Conservation (phyloP, 2,888 invertebrate species). For the Platycheirus rosarum region DNA sequence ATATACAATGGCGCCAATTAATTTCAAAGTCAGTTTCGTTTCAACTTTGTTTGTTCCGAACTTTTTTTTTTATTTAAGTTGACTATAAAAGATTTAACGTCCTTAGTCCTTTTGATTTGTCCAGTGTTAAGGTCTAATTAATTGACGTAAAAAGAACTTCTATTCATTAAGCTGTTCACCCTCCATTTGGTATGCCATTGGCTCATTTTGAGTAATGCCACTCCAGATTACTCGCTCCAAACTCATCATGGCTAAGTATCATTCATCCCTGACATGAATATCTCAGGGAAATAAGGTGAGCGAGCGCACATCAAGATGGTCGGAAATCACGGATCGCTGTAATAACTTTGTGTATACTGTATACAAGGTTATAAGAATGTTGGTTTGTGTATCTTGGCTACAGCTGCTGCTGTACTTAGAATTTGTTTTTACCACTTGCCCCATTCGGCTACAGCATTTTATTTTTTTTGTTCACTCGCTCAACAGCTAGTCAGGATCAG, state of each 20-base stretch:
- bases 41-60: background rate
- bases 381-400: constrained; percentile 38
- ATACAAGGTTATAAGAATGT: constrained; percentile 7
- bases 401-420: constrained; percentile 32
- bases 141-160: constrained; percentile 38
- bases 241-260: constrained; percentile 46
- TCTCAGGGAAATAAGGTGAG: constrained; percentile 10
- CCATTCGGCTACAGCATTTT: constrained; percentile 21
- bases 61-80: background rate
- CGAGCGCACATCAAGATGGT: constrained; percentile 45
- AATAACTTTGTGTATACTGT: background rate
- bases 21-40: no score
- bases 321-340: constrained; percentile 41
- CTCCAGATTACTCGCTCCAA: constrained; percentile 28
- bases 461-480: constrained; percentile 56
- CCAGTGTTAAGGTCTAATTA: constrained; percentile 1
- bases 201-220: constrained; percentile 23
- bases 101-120: constrained; percentile 4
- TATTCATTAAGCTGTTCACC: constrained; percentile 18
- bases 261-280: constrained; percentile 43
- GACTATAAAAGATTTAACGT: background rate
- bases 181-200: constrained; percentile 27
- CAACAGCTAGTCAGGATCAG: no score
- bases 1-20: background rate
- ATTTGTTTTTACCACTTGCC: constrained; percentile 36